Evolutionary conservation across 2,113 vertebrate species (phyloP).

Genomic region (Calcarius ornatus): DNA sequence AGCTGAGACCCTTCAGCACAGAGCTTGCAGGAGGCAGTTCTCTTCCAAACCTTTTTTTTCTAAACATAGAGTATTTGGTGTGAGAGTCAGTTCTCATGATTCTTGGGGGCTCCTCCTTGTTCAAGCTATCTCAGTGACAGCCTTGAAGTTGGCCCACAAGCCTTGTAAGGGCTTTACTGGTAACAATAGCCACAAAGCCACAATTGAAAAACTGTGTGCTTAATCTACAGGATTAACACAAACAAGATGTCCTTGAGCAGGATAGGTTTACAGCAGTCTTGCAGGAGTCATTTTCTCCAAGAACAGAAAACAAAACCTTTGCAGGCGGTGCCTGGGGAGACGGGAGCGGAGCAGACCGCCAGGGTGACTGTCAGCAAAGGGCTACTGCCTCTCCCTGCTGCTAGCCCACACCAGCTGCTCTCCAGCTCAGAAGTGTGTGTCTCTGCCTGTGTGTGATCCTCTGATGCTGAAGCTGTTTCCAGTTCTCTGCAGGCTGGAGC

Average conservation of each 20-base stretch:
- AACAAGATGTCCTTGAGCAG: conserved; percentile 53
- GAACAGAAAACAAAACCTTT: not conserved
- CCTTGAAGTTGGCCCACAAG: not conserved
- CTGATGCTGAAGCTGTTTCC: not conserved
- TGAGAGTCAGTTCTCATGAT: not conserved
- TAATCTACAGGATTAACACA: conserved; percentile 48
- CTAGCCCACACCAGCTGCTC: not conserved
- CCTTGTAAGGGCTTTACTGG: not conserved
- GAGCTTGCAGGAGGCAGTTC: not conserved
- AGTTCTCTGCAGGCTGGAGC: not conserved
- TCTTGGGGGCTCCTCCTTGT: not conserved
- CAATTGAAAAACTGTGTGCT: conserved; percentile 8
- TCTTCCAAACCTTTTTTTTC: not conserved
- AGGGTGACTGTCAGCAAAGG: not conserved
- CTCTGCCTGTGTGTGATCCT: not conserved
- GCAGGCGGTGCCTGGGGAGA: not conserved
- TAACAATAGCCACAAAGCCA: conserved; percentile 37
- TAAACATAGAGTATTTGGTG: not conserved
- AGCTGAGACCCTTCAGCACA: not conserved
- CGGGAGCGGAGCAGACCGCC: not conserved
- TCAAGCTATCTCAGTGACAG: not conserved
- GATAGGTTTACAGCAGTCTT: conserved; percentile 34
- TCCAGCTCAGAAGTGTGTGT: rapidly evolving
- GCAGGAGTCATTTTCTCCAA: not conserved
- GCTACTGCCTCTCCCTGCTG: not conserved